These are phyloP conservation scores for Melanotaenia boesemani DNA, from an alignment of 2,797 vertebrate species.

Conservation along the genomic window DNA sequence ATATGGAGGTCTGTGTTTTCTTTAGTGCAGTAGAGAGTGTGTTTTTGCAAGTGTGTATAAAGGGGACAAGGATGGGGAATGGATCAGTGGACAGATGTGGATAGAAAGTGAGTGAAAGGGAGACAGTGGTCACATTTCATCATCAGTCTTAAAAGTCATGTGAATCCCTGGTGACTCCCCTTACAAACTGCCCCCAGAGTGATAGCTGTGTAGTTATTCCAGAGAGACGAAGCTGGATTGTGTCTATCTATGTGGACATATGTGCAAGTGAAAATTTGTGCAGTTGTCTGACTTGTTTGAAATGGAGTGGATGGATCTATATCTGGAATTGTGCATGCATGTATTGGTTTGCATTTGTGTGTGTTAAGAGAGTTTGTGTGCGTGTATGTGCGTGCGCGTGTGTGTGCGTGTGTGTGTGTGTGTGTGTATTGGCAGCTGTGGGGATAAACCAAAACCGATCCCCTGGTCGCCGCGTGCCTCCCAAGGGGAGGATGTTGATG, in stretches of 20 bases:
- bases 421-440: slow-evolving; percentile 74
- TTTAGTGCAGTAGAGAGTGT: slow-evolving; percentile 54
- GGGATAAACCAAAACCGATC: slow-evolving; percentile 81
- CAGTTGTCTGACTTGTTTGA: slow-evolving; percentile 47
- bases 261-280: slow-evolving; percentile 26
- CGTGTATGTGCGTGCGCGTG: slow-evolving; percentile 47
- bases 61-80: slow-evolving; percentile 24
- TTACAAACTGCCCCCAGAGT: slow-evolving; percentile 65
- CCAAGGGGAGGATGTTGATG: slow-evolving; percentile 81
- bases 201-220: slow-evolving; percentile 46
- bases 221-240: slow-evolving; percentile 29
- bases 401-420: slow-evolving; percentile 51
- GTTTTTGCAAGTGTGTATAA: slow-evolving; percentile 32
- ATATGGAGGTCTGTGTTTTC: slow-evolving; percentile 66
- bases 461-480: slow-evolving; percentile 76
- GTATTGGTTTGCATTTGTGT: slow-evolving; percentile 26
- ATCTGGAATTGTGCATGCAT: slow-evolving; percentile 35
- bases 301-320: slow-evolving; percentile 49
- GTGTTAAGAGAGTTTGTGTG: slow-evolving; percentile 16
- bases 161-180: slow-evolving; percentile 56
- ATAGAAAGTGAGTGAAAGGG: slow-evolving; percentile 46
- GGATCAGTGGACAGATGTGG: slow-evolving; percentile 60
- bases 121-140: slow-evolving; percentile 63
- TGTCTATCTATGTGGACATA: slow-evolving; percentile 7
- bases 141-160: slow-evolving; percentile 62